Evolutionary conservation across 2,113 vertebrate species (phyloP).

Genomic region (Tapirus terrestris): DNA sequence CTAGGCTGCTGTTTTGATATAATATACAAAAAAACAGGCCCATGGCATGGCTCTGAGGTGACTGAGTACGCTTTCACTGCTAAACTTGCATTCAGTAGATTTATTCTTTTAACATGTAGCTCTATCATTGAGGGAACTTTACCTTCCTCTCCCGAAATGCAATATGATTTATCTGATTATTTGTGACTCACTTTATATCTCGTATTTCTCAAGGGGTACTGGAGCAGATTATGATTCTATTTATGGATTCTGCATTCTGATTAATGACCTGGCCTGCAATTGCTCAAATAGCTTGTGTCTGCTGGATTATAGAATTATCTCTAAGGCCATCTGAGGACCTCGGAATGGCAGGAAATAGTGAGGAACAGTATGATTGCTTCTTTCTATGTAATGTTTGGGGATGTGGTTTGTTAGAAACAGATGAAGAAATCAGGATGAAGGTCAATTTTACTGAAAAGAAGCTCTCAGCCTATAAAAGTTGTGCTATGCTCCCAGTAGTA

Average conservation of each 20-base stretch:
- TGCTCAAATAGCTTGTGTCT: not conserved
- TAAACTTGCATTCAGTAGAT: not conserved
- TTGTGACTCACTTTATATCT: not conserved
- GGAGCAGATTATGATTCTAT: conserved; percentile 37
- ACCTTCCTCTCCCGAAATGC: not conserved
- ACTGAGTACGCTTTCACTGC: not conserved
- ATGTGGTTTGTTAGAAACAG: conserved; percentile 30
- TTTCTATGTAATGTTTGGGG: not conserved
- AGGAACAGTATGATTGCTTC: not conserved
- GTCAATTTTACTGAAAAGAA: conserved; percentile 3
- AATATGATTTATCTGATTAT: conserved; percentile 44
- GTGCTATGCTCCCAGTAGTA: conserved; percentile 1
- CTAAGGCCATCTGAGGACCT: not conserved
- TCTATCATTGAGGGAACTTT: not conserved
- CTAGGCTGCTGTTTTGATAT: not conserved
- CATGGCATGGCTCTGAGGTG: not conserved
- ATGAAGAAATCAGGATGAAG: conserved; percentile 28
- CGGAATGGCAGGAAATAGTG: not conserved
- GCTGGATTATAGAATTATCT: not conserved
- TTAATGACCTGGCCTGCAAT: not conserved
- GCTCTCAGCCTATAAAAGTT: not conserved
- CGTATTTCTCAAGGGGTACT: conserved; percentile 10
- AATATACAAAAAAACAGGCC: not conserved
- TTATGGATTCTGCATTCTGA: conserved; percentile 26
- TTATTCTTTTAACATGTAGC: not conserved